phyloP scores from a whole-genome alignment of 1,140 invertebrate genomes.

The Rhopalosiphum maidis region DNA sequence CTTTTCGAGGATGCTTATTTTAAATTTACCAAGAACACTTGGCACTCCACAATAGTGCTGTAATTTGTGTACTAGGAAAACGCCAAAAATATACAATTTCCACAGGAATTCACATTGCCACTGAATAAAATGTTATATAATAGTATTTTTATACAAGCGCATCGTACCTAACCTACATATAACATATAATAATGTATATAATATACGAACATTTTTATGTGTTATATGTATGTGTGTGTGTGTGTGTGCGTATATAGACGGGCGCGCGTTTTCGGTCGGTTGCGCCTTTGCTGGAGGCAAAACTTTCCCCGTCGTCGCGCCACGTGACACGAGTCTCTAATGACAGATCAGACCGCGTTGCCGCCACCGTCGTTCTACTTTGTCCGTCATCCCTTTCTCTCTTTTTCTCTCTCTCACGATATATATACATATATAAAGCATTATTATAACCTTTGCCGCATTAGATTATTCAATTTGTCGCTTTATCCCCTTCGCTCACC shows the following conservation, averaged over 20 bases:
- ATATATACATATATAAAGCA: conserved; percentile 15
- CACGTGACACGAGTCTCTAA: conserved; percentile 57
- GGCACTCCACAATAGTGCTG: no score
- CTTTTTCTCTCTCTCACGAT: not conserved
- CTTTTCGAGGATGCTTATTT: not conserved
- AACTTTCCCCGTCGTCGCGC: conserved; percentile 48
- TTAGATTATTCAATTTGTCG: conserved; percentile 55
- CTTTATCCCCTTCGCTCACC: not conserved
- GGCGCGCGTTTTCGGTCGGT: conserved; percentile 49
- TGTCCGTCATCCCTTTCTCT: conserved; percentile 11
- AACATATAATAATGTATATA: not conserved
- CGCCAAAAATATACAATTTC: not conserved
- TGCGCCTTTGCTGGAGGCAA: conserved; percentile 47
- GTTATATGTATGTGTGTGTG: not conserved
- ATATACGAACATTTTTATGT: not conserved
- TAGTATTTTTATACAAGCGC: not conserved
- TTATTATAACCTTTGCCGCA: conserved; percentile 52
- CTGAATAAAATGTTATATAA: conserved; percentile 7
- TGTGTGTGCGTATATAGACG: not conserved
- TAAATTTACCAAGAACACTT: not conserved
- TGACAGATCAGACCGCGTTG: conserved; percentile 53
- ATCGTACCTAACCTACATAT: not conserved
- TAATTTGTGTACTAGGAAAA: not conserved
- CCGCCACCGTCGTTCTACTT: conserved; percentile 28
- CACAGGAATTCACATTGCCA: not conserved